phyloP scores from a whole-genome alignment of 2,797 vertebrate species.

The Sylvia borin region DNA sequence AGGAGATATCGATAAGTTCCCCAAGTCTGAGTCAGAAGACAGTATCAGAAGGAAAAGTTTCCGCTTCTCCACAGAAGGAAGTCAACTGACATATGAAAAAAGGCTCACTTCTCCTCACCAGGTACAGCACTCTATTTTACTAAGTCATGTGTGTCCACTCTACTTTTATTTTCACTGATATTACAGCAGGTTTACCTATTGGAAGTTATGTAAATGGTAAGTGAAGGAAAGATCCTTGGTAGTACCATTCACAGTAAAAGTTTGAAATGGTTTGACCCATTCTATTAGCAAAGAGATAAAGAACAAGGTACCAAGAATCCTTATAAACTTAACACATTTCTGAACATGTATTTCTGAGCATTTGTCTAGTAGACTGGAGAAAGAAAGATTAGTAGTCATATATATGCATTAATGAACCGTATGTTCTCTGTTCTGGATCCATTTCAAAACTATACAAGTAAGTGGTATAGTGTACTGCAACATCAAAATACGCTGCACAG shows the following conservation, averaged over 20 bases:
- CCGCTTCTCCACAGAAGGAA: constrained; percentile 83
- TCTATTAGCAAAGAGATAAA: not conserved
- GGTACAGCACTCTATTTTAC: constrained; percentile 72
- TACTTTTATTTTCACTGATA: not conserved
- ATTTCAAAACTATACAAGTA: not conserved
- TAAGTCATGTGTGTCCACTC: not conserved
- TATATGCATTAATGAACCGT: not conserved
- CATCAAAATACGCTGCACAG: not conserved
- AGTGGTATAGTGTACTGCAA: not conserved
- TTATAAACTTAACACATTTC: not conserved
- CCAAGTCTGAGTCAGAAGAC: constrained; percentile 87
- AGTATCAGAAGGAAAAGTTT: constrained; percentile 84
- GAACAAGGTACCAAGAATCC: not conserved
- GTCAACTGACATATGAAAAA: constrained; percentile 84
- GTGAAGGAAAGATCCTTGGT: not conserved
- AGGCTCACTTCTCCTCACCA: constrained; percentile 88
- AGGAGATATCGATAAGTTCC: constrained; percentile 78
- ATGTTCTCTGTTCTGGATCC: not conserved
- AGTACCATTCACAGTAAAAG: not conserved
- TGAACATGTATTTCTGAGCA: not conserved
- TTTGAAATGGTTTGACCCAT: not conserved
- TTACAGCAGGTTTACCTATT: not conserved
- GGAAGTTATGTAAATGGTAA: not conserved
- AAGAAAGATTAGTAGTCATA: not conserved
- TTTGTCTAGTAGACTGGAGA: not conserved